Evolutionary conservation across 2,888 invertebrate species (phyloP), one percentile per base, ranked within the genome.

Genomic region (Nematopogon swammerdamellus): DNA sequence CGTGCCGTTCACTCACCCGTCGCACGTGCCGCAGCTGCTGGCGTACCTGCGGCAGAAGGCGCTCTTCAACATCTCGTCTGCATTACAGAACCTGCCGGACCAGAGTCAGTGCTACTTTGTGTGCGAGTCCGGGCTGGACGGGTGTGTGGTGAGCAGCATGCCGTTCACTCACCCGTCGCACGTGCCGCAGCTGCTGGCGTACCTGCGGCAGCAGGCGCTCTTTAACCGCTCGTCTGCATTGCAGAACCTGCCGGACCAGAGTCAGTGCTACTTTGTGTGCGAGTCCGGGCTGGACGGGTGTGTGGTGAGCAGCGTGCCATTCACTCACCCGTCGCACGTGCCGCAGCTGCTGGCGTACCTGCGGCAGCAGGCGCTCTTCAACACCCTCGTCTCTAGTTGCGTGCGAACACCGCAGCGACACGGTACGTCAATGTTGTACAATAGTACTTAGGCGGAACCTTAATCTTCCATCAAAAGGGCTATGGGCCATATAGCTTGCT

Each of bases 101-200:
- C n/a, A n/a, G n/a, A n/a, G n/a, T n/a, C n/a, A n/a, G n/a, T n/a
- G n/a, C n/a, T n/a, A 91, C 61, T 92, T 92, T 66, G 86, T 94
- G 44, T 77, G 92, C 25, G 10, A 25, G 5, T 25, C 25, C 25
- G 25, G 25, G 5, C 25, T 77, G 70, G 86, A 88, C 54, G 95
- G 92, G 5, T 85, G 89, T 56, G 69, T 89, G 58, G 87, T 94
- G 47, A 80, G 84, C 47, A 89, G 88, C 53, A 88, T 97, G 51
- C 95, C 95, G 0, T 97, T 97, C 75, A 94, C 93, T 0, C 95
- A 96, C 73, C 96, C 97, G 1, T 88, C 91, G 6, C 94, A 95
- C 68, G 94, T 96, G 52, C 89, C 95, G 46, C 88, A 89, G 63
- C 91, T 97, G 58, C 82, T 97, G 36, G 86, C 86, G 42, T 85